Base-by-base conservation (phyloP, 2,113 vertebrate genomes). In the Psilopsiagon aurifrons region DNA sequence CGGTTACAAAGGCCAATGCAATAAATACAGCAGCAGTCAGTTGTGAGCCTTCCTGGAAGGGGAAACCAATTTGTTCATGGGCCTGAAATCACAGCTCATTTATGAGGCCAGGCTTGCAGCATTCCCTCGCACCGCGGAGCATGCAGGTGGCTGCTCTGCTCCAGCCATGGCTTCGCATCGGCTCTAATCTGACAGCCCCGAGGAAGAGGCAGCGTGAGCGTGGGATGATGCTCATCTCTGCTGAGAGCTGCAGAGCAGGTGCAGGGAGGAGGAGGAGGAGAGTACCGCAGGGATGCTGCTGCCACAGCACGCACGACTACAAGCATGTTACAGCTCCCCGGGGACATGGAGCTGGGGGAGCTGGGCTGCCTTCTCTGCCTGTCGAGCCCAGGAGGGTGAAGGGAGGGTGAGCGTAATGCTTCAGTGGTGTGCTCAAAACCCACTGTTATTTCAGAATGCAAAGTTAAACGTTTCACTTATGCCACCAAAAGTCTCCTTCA, bases 21-120 rank as follows among this genome's bases (percentile, higher is more conserved):
- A 86, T 86, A 92, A 96, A 94, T 57, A 84, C 88, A 92, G 86
- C 73, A 70, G 39, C 8, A 88, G 51, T 37, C 46, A 74, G 83
- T 70, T 37, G 73, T 57, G 64, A 91, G 60, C 80, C 90, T 91
- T 85, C 86, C 73, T 62, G 37, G 86, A 80, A 93, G 73, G 55
- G 71, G 76, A 94, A 94, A 88, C 59, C 51, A 84, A 84, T 88
- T 92, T 41, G 4, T 86, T 84, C 80, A 33, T 3, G 46, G 60
- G 73, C 29, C 71, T 88, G 86, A 91, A 94, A 92, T 79, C 49
- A 67, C 77, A 94, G 81, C 86, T 92, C 64, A 91, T 89, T 91
- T 44, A 46, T 74, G 39, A 92, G 83, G 68, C 54, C 81, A 80
- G 68, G 37, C 66, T 51, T 35, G 68, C 85, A 88, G 77, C 9